Base-by-base conservation (phyloP, 2,888 invertebrate genomes). In the Aromia moschata region DNA sequence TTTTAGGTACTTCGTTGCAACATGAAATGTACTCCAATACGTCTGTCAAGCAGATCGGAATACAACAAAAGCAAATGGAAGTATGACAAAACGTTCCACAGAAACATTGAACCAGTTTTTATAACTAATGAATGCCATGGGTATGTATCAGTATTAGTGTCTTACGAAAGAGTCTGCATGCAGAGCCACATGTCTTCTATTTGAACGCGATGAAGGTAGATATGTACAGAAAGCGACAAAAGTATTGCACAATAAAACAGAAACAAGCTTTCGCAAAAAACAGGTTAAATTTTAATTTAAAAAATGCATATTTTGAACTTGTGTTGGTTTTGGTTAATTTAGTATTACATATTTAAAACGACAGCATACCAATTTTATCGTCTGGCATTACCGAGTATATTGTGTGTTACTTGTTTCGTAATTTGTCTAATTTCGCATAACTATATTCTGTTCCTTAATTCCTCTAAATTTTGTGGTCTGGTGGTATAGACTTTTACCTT, bases 11-110 rank as follows among this genome's bases (percentile, higher is more conserved):
- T n/a, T n/a, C n/a, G n/a, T n/a, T 38, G 25, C 36, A 54, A n/a
- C 51, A 76, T 77, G 76, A 76, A 76, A 66, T 77, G 78, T 61
- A 69, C 70, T 17, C 68, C 75, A 14, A 73, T 77, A 11, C 73
- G 72, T 58, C 52, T 78, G 47, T 55, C 64, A 16, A 68, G 64
- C 52, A 67, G 74, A 67, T 59, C 59, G 4, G 70, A 72, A 9
- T 60, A 60, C 45, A 53, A 49, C 12, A 56, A 59, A 56, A 53
- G 46, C 14, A 56, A 60, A 56, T 16, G 47, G 11, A 63, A 65
- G 41, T 55, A 47, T 30, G 52, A 58, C 14, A 59, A 49, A 20
- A 58, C 56, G 25, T 54, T 49, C 20, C 47, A 56, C 16, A 45
- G 47, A 58, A 43, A 45, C 5, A 57, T 56, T 10, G 54, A 62